Conservation (phyloP, 2,888 invertebrate genomes). For the Andrena flavipes region DNA sequence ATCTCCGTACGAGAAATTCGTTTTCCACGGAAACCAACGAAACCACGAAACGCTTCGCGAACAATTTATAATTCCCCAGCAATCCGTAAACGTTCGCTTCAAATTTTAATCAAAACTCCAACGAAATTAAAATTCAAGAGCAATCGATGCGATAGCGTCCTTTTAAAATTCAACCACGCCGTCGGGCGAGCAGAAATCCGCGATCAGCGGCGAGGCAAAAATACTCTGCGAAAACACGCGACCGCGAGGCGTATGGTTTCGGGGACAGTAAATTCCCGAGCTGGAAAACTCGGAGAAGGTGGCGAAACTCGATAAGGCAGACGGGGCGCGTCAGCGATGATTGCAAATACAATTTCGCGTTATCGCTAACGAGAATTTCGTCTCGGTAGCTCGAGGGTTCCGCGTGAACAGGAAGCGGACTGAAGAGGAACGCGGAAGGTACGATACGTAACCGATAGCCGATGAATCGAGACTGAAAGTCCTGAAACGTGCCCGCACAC, state of each 20-base stretch:
- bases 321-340: conserved; percentile 55
- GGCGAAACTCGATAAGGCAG: conserved; percentile 42
- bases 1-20: background rate
- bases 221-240: background rate
- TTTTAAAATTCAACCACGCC: conserved; percentile 24
- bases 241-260: conserved; percentile 15
- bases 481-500: conserved; percentile 29
- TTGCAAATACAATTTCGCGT: conserved; percentile 65
- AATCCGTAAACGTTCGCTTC: conserved; percentile 20
- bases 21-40: background rate
- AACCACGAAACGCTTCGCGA: background rate
- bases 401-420: conserved; percentile 42
- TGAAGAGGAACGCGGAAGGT: conserved; percentile 57
- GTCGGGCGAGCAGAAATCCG: conserved; percentile 17
- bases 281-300: conserved; percentile 13
- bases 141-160: conserved; percentile 31
- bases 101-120: background rate
- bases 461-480: conserved; percentile 65
- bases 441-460: conserved; percentile 47
- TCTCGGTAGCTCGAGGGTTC: conserved; percentile 45
- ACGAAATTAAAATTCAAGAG: conserved; percentile 14
- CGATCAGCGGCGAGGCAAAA: conserved; percentile 12
- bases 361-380: conserved; percentile 70
- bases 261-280: conserved; percentile 13
- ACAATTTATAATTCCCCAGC: background rate